Percentiles rank a stretch among this genome's conserved stretches.
phyloP scores from a whole-genome alignment of 2,113 vertebrate genomes.

The mouse (Mus musculus) region DNA sequence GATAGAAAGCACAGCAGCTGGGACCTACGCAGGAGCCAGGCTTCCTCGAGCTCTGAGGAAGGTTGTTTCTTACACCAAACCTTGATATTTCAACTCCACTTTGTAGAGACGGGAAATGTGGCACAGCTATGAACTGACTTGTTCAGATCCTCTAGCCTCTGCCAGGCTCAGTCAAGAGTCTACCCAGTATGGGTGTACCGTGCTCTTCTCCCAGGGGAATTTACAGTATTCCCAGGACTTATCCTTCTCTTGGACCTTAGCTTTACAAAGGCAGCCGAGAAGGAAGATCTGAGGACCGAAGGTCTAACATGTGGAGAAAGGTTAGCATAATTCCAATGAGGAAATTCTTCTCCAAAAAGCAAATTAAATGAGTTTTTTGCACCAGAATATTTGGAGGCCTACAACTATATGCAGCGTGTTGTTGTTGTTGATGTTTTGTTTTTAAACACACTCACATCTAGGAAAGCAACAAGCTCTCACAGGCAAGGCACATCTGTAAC shows the following conservation, averaged over 20 bases:
- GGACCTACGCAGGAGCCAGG: not conserved
- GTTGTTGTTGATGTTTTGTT: not conserved
- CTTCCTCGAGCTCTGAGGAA: not conserved
- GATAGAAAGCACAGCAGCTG: not conserved
- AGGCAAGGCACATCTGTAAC: not conserved
- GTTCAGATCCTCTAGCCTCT: not conserved
- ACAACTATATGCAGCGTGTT: not conserved
- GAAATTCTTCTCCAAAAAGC: not conserved
- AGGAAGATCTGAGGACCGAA: not conserved
- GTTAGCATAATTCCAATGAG: not conserved
- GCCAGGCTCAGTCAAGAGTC: not conserved
- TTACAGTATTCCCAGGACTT: not conserved
- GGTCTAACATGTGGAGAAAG: not conserved
- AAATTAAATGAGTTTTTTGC: not conserved
- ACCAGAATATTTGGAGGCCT: not conserved
- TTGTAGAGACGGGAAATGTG: not conserved
- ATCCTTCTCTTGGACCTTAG: not conserved
- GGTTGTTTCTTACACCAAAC: not conserved
- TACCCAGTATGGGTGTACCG: not conserved
- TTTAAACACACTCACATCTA: too few relatives aligned
- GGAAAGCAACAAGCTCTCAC: not conserved
- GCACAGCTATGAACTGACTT: not conserved
- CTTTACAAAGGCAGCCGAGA: not conserved
- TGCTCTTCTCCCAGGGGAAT: not conserved
- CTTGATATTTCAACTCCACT: not conserved